phyloP scores from a whole-genome alignment of 2,797 vertebrate genomes.

The Sphenopsis melanotis region DNA sequence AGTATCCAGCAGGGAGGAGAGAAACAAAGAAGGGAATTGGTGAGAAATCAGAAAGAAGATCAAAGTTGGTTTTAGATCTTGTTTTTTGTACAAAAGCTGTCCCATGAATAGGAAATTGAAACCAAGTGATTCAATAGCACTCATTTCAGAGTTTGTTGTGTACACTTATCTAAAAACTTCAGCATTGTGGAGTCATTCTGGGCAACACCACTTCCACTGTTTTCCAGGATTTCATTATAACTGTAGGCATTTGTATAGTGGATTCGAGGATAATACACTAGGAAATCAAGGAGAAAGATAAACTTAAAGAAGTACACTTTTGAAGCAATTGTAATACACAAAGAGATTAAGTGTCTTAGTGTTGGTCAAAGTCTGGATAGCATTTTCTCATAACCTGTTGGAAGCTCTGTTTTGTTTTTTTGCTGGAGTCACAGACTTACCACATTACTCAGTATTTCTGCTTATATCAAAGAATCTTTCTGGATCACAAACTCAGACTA shows the following conservation, averaged over 20 bases:
- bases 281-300: slow-evolving; percentile 3
- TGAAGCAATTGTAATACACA: not conserved
- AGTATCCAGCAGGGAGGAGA: not conserved
- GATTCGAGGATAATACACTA: not conserved
- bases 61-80: not conserved
- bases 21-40: not conserved
- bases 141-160: slow-evolving; percentile 9
- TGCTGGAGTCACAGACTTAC: not conserved
- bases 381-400: slow-evolving; percentile 48
- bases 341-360: not conserved
- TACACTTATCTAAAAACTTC: not conserved
- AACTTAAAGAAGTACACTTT: slow-evolving; percentile 3
- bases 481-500: slow-evolving; percentile 1
- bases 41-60: not conserved
- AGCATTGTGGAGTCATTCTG: not conserved
- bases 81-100: not conserved
- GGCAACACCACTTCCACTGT: not conserved
- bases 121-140: not conserved
- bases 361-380: not conserved
- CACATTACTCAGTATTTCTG: not conserved
- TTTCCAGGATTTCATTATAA: slow-evolving; percentile 19
- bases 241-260: not conserved
- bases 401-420: slow-evolving; percentile 7
- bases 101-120: slow-evolving; percentile 34
- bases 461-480: not conserved